Base-by-base conservation (phyloP, 2,888 invertebrate species). In the Cyclophora punctaria region DNA sequence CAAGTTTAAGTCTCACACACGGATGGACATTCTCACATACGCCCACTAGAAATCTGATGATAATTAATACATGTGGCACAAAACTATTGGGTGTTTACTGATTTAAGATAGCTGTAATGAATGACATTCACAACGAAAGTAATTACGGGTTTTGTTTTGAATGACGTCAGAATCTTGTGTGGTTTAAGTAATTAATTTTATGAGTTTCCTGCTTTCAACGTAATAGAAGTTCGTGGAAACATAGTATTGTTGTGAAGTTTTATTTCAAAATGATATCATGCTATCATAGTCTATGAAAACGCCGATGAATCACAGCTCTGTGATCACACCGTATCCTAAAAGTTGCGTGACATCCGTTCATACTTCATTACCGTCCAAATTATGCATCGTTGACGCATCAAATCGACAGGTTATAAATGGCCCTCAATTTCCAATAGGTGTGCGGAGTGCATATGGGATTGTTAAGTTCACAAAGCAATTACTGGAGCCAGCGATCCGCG, bases 401-500 rank as follows among this genome's bases (percentile, higher is more conserved):
- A 66, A 69, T 77, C 71, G 72, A 75, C 80, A 78, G 76, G 79
- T 81, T 74, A 71, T 72, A 55, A 58, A 64, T 60, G 53, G 50
- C 51, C 52, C 50, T 64, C 60, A 64, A 68, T 60, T 41, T 43
- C 57, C 44, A 7, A 46, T 35, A 48, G 46, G 56, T 53, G 50
- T 33, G 34, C 34, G 7, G 49, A 63, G 60, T 62, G 63, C 66
- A 67, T 73, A 71, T 65, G 61, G 67, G 71, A 74, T 66, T 66
- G 69, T 69, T 64, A 65, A 64, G 63, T 68, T 70, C 63, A 64
- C 58, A 59, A 60, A 53, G 69, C 73, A 80, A 83, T 86, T 83
- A 85, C 66, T 56, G 73, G 49, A 64, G 56, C 73, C 80, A 80
- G 67, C 69, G 73, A 78, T 68, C 75, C 80, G 80, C 73, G 78